Conservation (phyloP, 64 coral and sea anemone genomes). For the Montipora sp. region DNA sequence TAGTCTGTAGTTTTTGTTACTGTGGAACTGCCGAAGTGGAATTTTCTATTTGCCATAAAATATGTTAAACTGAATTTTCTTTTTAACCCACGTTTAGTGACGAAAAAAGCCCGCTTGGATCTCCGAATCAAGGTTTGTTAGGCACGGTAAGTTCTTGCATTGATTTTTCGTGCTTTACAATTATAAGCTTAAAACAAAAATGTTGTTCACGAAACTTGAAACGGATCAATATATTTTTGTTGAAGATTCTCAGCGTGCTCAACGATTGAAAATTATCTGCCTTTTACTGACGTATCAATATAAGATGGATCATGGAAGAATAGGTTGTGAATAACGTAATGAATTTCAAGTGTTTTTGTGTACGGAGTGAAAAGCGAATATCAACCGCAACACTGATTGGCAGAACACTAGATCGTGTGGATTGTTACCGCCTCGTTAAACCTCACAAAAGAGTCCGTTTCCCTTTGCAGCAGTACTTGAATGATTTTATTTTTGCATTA, state of each 20-base stretch:
- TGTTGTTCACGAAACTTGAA: neutral
- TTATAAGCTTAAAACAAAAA: too few relatives aligned
- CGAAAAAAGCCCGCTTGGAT: constrained; percentile 52
- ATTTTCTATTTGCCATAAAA: too few relatives aligned
- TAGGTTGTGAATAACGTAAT: neutral
- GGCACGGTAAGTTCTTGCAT: neutral
- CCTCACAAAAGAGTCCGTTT: too few relatives aligned
- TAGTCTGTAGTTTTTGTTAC: neutral
- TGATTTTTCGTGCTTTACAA: neutral
- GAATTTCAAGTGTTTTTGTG: neutral
- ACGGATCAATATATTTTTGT: neutral
- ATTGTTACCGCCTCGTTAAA: neutral
- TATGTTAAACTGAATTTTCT: neutral
- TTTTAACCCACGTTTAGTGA: constrained; percentile 7
- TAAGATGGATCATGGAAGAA: neutral
- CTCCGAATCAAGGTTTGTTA: constrained; percentile 22
- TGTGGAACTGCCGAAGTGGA: neutral
- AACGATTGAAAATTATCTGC: neutral
- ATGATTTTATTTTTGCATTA: too few relatives aligned
- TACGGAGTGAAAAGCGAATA: neutral
- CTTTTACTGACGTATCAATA: too few relatives aligned
- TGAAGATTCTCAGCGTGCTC: neutral
- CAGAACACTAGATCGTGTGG: neutral
- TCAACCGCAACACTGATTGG: neutral
- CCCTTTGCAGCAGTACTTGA: too few relatives aligned